These are phyloP conservation scores for Podarcis lilfordi DNA, from an alignment of 2,797 vertebrate species.

Conservation along the genomic window DNA sequence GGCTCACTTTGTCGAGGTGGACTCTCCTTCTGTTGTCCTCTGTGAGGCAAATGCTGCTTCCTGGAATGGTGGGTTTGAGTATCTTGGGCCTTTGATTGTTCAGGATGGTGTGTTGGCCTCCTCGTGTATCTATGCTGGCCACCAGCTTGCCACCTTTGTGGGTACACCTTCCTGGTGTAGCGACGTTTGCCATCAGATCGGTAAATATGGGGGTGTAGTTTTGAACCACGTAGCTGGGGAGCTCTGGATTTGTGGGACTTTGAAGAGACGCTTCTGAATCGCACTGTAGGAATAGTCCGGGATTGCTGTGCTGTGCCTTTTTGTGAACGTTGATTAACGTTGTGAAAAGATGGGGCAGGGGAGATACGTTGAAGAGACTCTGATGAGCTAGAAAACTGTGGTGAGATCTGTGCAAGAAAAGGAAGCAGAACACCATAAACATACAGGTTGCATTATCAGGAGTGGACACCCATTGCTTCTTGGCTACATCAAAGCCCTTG, in stretches of 20 bases:
- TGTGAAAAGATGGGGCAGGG: background rate
- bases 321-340: background rate
- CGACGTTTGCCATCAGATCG: background rate
- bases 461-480: background rate
- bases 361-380: background rate
- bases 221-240: background rate
- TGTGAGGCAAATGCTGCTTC: background rate
- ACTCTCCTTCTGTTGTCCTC: background rate
- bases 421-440: background rate
- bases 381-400: background rate
- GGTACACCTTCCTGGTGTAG: background rate
- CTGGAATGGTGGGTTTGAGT: background rate
- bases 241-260: background rate
- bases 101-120: background rate
- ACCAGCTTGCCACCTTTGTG: background rate
- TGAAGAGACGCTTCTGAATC: background rate
- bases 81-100: background rate
- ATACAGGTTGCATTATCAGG: background rate
- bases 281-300: too few species aligned
- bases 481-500: background rate
- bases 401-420: conserved; percentile 6
- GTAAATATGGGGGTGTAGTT: background rate
- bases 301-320: background rate
- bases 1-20: background rate
- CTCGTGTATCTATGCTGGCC: background rate